These are phyloP conservation scores for Periophthalmus magnuspinnatus DNA, from an alignment of 2,797 vertebrate species.

Conservation along the genomic window DNA sequence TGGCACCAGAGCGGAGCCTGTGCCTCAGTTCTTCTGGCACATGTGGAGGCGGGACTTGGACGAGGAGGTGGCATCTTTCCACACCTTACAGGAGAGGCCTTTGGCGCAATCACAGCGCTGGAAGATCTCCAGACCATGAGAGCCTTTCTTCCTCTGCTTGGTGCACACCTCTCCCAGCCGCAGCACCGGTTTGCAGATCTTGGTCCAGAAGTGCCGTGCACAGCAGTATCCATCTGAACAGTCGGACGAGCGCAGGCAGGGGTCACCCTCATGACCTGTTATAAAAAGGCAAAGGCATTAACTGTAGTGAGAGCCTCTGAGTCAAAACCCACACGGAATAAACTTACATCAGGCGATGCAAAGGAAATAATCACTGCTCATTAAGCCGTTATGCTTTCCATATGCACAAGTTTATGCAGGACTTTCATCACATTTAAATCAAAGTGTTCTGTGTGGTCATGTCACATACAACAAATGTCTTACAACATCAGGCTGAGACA, in stretches of 20 bases:
- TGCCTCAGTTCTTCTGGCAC: slow-evolving; percentile 90
- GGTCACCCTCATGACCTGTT: slow-evolving; percentile 91
- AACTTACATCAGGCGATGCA: slow-evolving; percentile 27
- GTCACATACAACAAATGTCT: slow-evolving; percentile 28
- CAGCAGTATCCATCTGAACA: slow-evolving; percentile 94
- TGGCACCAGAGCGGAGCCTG: slow-evolving; percentile 57
- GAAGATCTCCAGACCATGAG: slow-evolving; percentile 95
- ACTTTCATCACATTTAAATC: slow-evolving; percentile 43
- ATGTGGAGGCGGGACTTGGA: slow-evolving; percentile 97
- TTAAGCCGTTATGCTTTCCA: slow-evolving; percentile 58
- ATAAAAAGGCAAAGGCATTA: neutral
- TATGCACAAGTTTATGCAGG: slow-evolving; percentile 42
- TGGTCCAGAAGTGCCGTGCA: slow-evolving; percentile 98
- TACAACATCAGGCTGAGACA: slow-evolving; percentile 19
- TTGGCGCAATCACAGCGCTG: slow-evolving; percentile 98
- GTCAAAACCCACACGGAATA: slow-evolving; percentile 25
- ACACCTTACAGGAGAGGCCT: slow-evolving; percentile 95
- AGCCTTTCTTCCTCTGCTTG: slow-evolving; percentile 95
- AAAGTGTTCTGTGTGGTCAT: slow-evolving; percentile 36
- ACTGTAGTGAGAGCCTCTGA: neutral
- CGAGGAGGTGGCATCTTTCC: slow-evolving; percentile 97
- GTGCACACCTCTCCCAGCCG: slow-evolving; percentile 95
- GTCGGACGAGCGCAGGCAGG: slow-evolving; percentile 93
- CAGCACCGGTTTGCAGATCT: slow-evolving; percentile 98
- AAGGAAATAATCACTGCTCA: slow-evolving; percentile 58